These are phyloP conservation scores for Hesperophylax magnus DNA, from an alignment of 1,140 invertebrate species.

Conservation along the genomic window DNA sequence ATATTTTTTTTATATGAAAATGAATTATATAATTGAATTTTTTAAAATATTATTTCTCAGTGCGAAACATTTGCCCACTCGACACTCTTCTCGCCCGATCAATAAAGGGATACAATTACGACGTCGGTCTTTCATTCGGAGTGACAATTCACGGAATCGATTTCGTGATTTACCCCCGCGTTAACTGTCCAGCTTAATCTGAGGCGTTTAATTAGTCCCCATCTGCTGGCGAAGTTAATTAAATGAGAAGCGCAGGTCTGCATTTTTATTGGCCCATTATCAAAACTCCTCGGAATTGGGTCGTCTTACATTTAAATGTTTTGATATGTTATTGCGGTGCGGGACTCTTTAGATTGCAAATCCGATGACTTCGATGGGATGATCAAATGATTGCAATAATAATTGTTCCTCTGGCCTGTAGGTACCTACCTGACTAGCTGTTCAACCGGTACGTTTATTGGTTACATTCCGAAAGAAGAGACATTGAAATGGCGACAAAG, in stretches of 20 bases:
- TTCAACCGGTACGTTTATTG: no score
- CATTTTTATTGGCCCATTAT: slow-evolving; percentile 57
- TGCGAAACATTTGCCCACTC: no score
- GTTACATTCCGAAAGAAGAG: no score
- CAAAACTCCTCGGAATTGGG: slow-evolving; percentile 39
- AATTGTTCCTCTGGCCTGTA: background rate
- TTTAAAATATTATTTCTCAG: no score
- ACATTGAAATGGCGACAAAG: background rate
- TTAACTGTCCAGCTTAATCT: slow-evolving; percentile 39
- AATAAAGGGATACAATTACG: background rate
- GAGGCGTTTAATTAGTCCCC: slow-evolving; percentile 50
- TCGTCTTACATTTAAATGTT: slow-evolving; percentile 44
- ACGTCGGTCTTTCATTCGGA: slow-evolving; percentile 1
- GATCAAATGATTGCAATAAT: background rate
- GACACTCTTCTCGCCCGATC: no score
- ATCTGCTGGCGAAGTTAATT: slow-evolving; percentile 51
- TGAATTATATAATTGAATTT: no score
- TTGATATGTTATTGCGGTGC: slow-evolving; percentile 1
- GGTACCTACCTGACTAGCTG: no score
- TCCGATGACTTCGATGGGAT: background rate
- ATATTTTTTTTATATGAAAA: no score
- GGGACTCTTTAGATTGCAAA: slow-evolving; percentile 38
- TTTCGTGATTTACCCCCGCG: slow-evolving; percentile 43
- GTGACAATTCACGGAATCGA: slow-evolving; percentile 19
- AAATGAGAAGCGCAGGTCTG: slow-evolving; percentile 53